Base-by-base conservation (phyloP, 2,797 vertebrate genomes). In the Lepus townsendii region DNA sequence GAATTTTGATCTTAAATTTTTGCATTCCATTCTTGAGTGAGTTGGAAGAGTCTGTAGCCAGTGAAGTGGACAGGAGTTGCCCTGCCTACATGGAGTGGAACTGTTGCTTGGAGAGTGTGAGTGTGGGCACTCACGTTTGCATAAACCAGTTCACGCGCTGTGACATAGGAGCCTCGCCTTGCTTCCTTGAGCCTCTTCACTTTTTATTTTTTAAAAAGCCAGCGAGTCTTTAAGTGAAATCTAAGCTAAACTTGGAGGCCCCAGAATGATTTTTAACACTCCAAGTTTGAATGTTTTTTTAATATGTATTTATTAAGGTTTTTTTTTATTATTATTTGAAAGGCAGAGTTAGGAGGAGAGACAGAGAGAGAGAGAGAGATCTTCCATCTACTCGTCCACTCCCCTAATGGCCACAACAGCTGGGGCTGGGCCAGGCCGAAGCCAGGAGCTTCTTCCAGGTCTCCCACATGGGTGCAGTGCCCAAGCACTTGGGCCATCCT, bases 111-210 rank as follows among this genome's bases (percentile, higher is more conserved):
- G 19, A 0, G 38, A 3, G 20, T 5, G 14, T 12, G 1, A 1
- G 0, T 24, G 8, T 32, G 32, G 6, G 0, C 32, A 3, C 16
- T 0, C 38, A 12, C 73, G 86, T 72, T 77, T 72, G 8, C 17
- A 16, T 63, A 75, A 72, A n/a, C 32, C 54, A 10, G 9, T 20
- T 50, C 71, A 54, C 62, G 65, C 38, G 13, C 16, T 47, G 42
- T 47, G 42, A 63, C 38, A 1, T 17, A 1, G 4, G 7, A 54
- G 16, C 62, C 26, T 35, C 11, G 11, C 8, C 57, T 52, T 73
- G 75, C 80, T 83, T 75, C 54, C 20, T 57, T 90, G 83, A 92
- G 66, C 32, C 16, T 78, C 82, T 80, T 80, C 69, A 85, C 38
- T 32, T 11, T 93, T 54, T 90, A 1, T 57, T 66, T 88, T 62